Evolutionary conservation across 2,797 vertebrate genomes (phyloP), one percentile per base, ranked within the genome.

Genomic region (Salmo trutta): DNA sequence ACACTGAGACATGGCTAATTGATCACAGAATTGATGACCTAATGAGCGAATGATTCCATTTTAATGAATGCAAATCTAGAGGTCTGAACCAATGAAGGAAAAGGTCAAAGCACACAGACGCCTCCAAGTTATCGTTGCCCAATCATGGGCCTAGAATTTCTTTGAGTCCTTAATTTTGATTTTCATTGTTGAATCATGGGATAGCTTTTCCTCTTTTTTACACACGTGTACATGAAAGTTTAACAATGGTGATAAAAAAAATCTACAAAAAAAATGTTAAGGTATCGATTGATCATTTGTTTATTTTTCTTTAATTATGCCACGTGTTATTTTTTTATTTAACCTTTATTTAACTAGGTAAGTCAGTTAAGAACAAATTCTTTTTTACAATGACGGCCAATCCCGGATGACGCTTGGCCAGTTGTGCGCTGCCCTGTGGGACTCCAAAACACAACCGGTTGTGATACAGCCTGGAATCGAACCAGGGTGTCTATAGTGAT

Each of bases 101-200:
- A 78, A 93, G 91, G 92, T 93, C 90, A 94, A 94, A 94, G 94
- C 94, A 95, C 94, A 95, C 90, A 89, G 90, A 83, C 88, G 79
- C 87, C 86, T 90, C 84, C 89, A 87, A 88, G 90, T 92, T 92
- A 85, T 79, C 80, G 90, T 90, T 90, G 90, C 89, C 86, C 89
- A 90, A 91, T 85, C 90, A 88, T 77, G 86, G 91, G 92, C 90
- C 90, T 87, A 79, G 88, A 85, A 86, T 85, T 84, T 86, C 83
- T 86, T 90, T n/a, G 82, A 90, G 86, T 92, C 93, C 90, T 89
- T 90, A 76, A 75, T 80, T 75, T 80, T 76, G 71, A 70, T 62
- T 85, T 83, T 83, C 86, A 84, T 67, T 21, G 80, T 89, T 82
- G 86, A 89, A 91, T 92, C 83, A 90, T 91, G 93, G 89, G 85